Conservation (phyloP, 2,888 invertebrate species). For the Cantharis rustica region DNA sequence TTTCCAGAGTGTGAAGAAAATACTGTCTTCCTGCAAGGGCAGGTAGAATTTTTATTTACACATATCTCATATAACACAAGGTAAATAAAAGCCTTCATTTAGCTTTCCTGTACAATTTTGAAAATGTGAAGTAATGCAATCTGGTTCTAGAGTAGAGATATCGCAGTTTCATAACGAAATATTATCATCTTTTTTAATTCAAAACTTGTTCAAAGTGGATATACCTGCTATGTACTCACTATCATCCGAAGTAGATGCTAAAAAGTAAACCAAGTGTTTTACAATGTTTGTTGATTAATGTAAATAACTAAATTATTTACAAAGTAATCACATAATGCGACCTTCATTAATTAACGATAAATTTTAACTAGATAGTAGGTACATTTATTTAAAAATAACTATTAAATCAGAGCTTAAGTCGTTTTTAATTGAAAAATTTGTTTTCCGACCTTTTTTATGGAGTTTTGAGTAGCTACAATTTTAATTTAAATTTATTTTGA, state of each 20-base stretch:
- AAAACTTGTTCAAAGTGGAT: neutral
- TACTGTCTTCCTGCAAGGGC: too few species aligned
- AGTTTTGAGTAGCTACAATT: neutral
- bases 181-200: neutral
- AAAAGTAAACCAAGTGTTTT: neutral
- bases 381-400: neutral
- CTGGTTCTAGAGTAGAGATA: too few species aligned
- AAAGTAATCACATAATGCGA: neutral
- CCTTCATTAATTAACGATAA: neutral
- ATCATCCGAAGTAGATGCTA: neutral
- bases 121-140: too few species aligned
- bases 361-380: neutral
- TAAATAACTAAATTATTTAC: neutral
- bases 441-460: neutral
- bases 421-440: neutral
- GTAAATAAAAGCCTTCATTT: too few species aligned
- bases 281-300: neutral
- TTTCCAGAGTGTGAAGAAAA: too few species aligned
- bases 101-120: too few species aligned
- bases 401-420: neutral
- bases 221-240: neutral
- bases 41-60: too few species aligned
- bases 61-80: too few species aligned
- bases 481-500: neutral
- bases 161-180: too few species aligned